Base-by-base conservation (phyloP, 2,888 invertebrate genomes). In the Sinopyrophorus schimmeli region DNA sequence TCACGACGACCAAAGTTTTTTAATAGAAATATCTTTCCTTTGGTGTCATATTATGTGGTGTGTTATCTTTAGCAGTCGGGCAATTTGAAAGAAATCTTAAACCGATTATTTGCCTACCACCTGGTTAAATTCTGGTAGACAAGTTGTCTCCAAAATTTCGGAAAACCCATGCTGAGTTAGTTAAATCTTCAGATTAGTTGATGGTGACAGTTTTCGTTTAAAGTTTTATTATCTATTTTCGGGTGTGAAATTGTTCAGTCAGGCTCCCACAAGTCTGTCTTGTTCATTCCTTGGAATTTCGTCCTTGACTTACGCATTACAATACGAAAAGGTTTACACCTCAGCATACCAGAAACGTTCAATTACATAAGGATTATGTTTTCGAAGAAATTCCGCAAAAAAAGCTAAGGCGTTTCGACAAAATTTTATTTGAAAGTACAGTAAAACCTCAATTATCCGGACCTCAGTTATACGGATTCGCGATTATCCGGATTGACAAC, bases 231-330 rank as follows among this genome's bases (percentile, higher is more conserved):
- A 32, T 38, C 46, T 23, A 20, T 32, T 38, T 46, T 46, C 30
- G 26, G 32, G 30, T 44, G 44, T 39, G 24, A 21, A 39, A 39
- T 18, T 44, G 35, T 38, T 34, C 12, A 30, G 34, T 40, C 41
- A 34, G 39, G 49, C 49, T 32, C 49, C 49, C 20, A 34, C 32
- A 20, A 43, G 49, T 43, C 49, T 49, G 23, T 20, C 46, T 23
- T 10, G 38, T 23, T 3, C 43, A 31, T 31, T 41, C 23, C 31
- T 20, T 32, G 31, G 24, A 16, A 3, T 38, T 38, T 38, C 26
- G 16, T 37, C 16, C 37, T 38, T 38, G 24, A 16, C 23, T 38
- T 38, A 38, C 15, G 26, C 9, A 38, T 24, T 38, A 10, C 24
- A 9, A 10, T 26, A 12, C 26, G 14, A 38, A n/a, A n/a, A n/a